Evolutionary conservation across 2,888 invertebrate species (phyloP).

Genomic region (Gasteruption jaculator): DNA sequence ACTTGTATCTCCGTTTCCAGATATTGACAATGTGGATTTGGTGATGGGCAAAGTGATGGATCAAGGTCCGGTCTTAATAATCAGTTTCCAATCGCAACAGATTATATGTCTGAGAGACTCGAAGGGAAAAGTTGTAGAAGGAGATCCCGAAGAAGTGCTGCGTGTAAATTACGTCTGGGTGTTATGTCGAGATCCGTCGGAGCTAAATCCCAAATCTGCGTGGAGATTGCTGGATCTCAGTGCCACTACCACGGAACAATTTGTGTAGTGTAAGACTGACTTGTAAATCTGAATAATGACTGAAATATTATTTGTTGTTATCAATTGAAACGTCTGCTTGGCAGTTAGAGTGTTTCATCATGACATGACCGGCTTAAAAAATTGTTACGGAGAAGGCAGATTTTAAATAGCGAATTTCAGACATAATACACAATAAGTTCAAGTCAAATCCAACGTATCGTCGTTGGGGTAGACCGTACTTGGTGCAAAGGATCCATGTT

Average conservation of each 20-base stretch:
- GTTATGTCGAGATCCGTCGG: conserved; percentile 89
- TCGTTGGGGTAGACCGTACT: too few species aligned
- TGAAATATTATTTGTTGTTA: too few species aligned
- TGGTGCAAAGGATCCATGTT: too few species aligned
- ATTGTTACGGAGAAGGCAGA: too few species aligned
- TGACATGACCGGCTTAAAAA: too few species aligned
- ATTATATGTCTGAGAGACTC: conserved; percentile 87
- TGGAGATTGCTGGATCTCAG: conserved; percentile 93
- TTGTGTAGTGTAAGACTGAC: conserved; percentile 57
- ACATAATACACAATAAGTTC: too few species aligned
- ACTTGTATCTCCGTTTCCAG: conserved; percentile 59
- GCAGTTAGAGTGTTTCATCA: too few species aligned
- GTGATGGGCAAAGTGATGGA: conserved; percentile 99
- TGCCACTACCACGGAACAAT: conserved; percentile 80
- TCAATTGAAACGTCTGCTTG: too few species aligned
- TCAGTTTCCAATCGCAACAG: conserved; percentile 95
- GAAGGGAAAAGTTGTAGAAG: conserved; percentile 83
- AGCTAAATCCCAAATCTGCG: conserved; percentile 90
- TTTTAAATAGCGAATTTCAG: too few species aligned
- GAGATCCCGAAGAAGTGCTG: conserved; percentile 92
- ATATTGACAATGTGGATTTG: conserved; percentile 88
- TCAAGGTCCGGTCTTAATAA: conserved; percentile 94
- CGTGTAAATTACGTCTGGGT: conserved; percentile 97
- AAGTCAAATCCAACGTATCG: too few species aligned
- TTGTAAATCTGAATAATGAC: too few species aligned